Percentiles rank a stretch among this genome's conserved stretches.
These are phyloP conservation scores for Hemiscyllium ocellatum DNA, from an alignment of 2,113 vertebrate genomes.

Conservation along the genomic window DNA sequence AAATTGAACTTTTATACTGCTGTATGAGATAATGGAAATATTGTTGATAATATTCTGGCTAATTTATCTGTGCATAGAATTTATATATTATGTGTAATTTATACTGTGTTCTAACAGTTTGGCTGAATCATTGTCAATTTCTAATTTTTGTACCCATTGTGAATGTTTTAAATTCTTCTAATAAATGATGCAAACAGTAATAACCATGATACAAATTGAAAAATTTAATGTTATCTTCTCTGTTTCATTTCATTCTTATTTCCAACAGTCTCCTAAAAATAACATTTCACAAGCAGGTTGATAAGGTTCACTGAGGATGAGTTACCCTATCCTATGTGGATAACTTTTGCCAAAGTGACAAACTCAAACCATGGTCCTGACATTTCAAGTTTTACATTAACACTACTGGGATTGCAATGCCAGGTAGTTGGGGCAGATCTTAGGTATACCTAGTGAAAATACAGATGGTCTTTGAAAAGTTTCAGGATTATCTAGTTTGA, in stretches of 20 bases:
- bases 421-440: no score
- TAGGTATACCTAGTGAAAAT: background rate
- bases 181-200: conserved; percentile 39
- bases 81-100: conserved; percentile 59
- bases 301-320: no score
- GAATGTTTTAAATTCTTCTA: conserved; percentile 40
- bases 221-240: background rate
- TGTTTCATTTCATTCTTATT: background rate
- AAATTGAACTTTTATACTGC: conserved; percentile 48
- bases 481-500: background rate
- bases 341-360: background rate
- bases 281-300: background rate
- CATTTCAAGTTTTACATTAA: background rate
- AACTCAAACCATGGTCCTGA: background rate
- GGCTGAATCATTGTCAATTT: conserved; percentile 61
- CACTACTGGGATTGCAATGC: background rate
- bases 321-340: background rate
- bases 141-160: conserved; percentile 60
- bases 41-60: conserved; percentile 47
- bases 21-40: conserved; percentile 50
- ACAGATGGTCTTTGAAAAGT: background rate
- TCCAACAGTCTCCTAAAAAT: background rate
- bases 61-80: conserved; percentile 55
- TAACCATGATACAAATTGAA: conserved; percentile 6
- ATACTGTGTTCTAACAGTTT: conserved; percentile 69